Percentiles rank a stretch among this genome's conserved stretches.
Conservation (phyloP, 2,113 vertebrate genomes). For the Camelus dromedarius region DNA sequence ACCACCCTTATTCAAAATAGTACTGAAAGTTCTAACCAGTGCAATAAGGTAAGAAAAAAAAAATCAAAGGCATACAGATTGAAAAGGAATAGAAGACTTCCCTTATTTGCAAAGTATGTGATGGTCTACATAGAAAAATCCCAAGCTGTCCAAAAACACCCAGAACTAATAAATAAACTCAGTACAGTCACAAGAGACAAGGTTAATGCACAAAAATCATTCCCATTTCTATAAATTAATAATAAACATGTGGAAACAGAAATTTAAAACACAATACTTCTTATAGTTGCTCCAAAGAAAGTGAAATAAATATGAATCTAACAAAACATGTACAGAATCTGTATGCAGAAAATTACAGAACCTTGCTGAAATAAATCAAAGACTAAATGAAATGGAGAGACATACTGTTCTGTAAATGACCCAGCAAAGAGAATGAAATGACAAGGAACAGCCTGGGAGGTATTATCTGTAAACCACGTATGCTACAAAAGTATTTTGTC, state of each 20-base stretch:
- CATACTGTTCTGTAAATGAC: not conserved
- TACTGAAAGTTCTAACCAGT: not conserved
- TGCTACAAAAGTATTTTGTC: not conserved
- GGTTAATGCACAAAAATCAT: not conserved
- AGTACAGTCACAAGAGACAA: not conserved
- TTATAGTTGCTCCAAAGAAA: not conserved
- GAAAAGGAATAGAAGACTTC: constrained; percentile 21
- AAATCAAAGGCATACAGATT: not conserved
- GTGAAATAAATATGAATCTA: not conserved
- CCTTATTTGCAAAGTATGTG: not conserved
- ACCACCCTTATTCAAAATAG: not conserved
- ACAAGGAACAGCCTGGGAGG: not conserved
- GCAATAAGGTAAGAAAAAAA: not conserved
- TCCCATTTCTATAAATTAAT: not conserved
- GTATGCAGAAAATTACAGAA: constrained; percentile 12
- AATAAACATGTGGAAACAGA: not conserved
- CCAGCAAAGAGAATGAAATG: not conserved
- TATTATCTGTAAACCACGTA: not conserved
- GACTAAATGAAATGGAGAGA: not conserved
- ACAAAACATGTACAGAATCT: not conserved
- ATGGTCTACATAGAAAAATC: not conserved
- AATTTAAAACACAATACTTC: not conserved
- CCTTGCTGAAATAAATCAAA: not conserved
- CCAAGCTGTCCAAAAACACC: not conserved
- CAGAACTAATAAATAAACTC: not conserved